These are phyloP conservation scores for Callinectes sapidus DNA, from an alignment of 2,888 invertebrate genomes.

Conservation along the genomic window DNA sequence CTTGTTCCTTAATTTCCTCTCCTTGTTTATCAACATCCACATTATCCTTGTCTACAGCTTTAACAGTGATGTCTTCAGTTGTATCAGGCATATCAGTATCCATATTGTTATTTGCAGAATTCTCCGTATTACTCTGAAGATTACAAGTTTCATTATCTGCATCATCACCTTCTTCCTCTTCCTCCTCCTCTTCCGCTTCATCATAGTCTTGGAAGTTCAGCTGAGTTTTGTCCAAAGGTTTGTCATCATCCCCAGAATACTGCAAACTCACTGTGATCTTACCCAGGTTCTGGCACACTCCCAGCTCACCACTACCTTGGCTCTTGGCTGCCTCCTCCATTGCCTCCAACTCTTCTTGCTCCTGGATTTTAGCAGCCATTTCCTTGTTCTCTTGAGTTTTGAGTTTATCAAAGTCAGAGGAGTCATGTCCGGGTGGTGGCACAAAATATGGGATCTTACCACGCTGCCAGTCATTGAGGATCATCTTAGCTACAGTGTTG, in stretches of 20 bases:
- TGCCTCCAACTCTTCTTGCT: slow-evolving; percentile 59
- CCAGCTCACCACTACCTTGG: slow-evolving; percentile 27
- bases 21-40: slow-evolving; percentile 6
- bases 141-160: slow-evolving; percentile 8
- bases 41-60: neutral
- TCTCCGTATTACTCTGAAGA: neutral
- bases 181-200: slow-evolving; percentile 31
- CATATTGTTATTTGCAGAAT: neutral
- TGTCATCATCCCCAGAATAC: slow-evolving; percentile 56
- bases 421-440: slow-evolving; percentile 88
- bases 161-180: slow-evolving; percentile 1
- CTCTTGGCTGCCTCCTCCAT: slow-evolving; percentile 41
- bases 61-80: neutral
- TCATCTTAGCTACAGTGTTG: slow-evolving; percentile 90
- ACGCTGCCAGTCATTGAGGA: slow-evolving; percentile 98
- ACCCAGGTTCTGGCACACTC: slow-evolving; percentile 53
- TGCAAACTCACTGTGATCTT: slow-evolving; percentile 51
- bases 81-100: neutral
- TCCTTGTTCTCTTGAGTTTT: slow-evolving; percentile 67
- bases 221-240: slow-evolving; percentile 39
- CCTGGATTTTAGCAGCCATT: slow-evolving; percentile 57
- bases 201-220: slow-evolving; percentile 40
- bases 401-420: slow-evolving; percentile 78
- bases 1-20: neutral
- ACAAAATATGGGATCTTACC: slow-evolving; percentile 97